Evolutionary conservation across 2,888 invertebrate genomes (phyloP).

Genomic region (Caenorhabditis parvicauda): DNA sequence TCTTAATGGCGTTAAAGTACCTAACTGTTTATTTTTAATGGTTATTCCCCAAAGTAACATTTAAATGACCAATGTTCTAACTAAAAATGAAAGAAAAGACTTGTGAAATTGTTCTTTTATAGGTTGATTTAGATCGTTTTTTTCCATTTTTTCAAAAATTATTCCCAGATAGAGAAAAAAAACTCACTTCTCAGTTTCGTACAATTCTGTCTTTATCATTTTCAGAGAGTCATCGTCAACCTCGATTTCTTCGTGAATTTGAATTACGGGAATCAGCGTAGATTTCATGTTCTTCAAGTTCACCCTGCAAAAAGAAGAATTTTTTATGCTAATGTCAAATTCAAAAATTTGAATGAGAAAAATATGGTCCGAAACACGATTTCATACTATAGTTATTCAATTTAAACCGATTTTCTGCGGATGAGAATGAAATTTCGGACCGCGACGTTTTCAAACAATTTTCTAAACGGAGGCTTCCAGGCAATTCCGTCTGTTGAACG

Average conservation of each 20-base stretch:
- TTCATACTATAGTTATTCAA: neutral
- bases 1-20: too few species aligned
- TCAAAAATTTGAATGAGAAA: too few species aligned
- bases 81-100: too few species aligned
- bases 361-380: neutral
- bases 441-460: too few species aligned
- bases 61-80: too few species aligned
- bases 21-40: too few species aligned
- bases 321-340: neutral
- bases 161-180: neutral
- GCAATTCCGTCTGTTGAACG: too few species aligned
- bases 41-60: too few species aligned
- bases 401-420: neutral
- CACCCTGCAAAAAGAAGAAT: conserved; percentile 16
- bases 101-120: too few species aligned
- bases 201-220: conserved; percentile 38
- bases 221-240: conserved; percentile 51
- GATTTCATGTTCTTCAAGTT: conserved; percentile 43
- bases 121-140: too few species aligned
- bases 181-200: conserved; percentile 28
- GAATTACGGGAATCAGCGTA: conserved; percentile 47
- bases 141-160: too few species aligned
- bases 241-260: conserved; percentile 41
- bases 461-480: too few species aligned
- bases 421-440: conserved; percentile 1